These are phyloP conservation scores for Myopa tessellatipennis DNA, from an alignment of 2,888 invertebrate genomes.

Conservation along the genomic window DNA sequence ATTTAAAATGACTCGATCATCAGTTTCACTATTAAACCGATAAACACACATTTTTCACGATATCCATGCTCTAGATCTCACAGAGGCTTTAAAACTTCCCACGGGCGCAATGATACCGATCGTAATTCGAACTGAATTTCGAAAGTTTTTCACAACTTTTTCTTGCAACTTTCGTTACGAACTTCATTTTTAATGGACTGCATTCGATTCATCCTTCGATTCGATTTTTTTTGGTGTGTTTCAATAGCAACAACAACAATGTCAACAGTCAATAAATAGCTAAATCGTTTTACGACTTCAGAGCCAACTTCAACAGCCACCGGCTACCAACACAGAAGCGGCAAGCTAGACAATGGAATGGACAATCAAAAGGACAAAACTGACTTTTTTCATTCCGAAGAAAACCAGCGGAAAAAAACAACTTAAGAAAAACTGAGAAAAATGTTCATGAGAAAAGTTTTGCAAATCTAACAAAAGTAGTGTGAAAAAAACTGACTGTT, in stretches of 20 bases:
- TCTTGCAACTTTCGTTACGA: background rate
- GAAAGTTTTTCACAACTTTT: background rate
- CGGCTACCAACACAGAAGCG: constrained; percentile 36
- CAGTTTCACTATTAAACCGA: no score
- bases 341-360: background rate
- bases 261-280: constrained; percentile 39
- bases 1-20: no score
- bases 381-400: background rate
- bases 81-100: constrained; percentile 12
- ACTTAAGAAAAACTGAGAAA: background rate
- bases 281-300: constrained; percentile 52
- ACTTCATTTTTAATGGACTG: no score
- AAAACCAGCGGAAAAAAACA: background rate
- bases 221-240: background rate
- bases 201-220: background rate
- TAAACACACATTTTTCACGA: no score
- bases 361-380: background rate
- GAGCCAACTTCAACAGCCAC: constrained; percentile 47
- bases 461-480: background rate
- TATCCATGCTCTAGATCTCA: background rate
- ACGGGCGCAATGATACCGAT: background rate
- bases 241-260: constrained; percentile 25
- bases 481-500: no score
- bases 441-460: constrained; percentile 23
- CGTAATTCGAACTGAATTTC: background rate